Conservation (phyloP, 2,888 invertebrate species). For the Dascillus cervinus region DNA sequence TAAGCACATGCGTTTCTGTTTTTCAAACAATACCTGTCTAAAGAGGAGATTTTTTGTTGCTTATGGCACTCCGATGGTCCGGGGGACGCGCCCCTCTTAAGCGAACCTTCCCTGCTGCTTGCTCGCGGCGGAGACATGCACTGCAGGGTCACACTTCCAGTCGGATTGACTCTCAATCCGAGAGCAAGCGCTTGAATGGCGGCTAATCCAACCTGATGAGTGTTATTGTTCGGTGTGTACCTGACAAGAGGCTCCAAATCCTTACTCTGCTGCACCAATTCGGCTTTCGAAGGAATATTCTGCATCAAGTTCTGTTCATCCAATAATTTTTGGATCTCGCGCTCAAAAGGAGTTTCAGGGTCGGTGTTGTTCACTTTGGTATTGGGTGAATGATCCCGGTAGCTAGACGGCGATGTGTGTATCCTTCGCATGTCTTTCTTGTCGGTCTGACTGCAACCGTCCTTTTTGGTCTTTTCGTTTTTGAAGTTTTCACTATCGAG, state of each 20-base stretch:
- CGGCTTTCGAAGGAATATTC: conserved; percentile 53
- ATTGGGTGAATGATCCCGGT: conserved; percentile 40
- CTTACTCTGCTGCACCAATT: conserved; percentile 53
- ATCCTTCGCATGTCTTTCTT: conserved; percentile 51
- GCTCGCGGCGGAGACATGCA: conserved; percentile 40
- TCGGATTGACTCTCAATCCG: conserved; percentile 39
- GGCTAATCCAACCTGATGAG: conserved; percentile 69
- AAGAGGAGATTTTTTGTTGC: conserved; percentile 40
- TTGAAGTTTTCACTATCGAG: conserved; percentile 43
- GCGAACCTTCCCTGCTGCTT: conserved; percentile 45
- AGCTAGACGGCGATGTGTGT: conserved; percentile 49
- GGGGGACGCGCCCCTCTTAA: conserved; percentile 41
- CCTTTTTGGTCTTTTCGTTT: conserved; percentile 52
- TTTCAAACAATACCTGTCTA: conserved; percentile 37
- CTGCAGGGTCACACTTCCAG: conserved; percentile 38
- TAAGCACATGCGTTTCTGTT: too few species aligned
- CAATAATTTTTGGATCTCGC: conserved; percentile 70
- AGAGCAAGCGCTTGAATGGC: conserved; percentile 68
- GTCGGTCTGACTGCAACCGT: conserved; percentile 59
- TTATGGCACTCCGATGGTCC: conserved; percentile 39
- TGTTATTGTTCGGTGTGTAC: conserved; percentile 47
- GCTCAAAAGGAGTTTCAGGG: conserved; percentile 60
- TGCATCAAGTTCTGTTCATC: conserved; percentile 63
- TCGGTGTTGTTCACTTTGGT: conserved; percentile 50
- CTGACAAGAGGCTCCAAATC: conserved; percentile 45